Base-by-base conservation (phyloP, 2,797 vertebrate genomes). In the Neoniphon sammara region DNA sequence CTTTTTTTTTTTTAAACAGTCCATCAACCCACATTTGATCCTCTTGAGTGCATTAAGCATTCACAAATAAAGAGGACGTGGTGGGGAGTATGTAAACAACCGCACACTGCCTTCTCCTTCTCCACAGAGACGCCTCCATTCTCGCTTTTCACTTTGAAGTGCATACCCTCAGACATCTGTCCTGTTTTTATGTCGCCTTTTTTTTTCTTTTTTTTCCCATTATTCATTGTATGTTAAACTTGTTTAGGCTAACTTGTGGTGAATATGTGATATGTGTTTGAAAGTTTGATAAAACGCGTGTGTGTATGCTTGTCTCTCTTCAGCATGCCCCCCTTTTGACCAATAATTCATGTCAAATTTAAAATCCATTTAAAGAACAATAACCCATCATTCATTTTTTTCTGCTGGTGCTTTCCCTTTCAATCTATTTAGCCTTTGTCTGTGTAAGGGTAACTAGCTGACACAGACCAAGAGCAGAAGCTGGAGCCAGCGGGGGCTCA, bases 11-110 rank as follows among this genome's bases (percentile, higher is more conserved):
- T 64, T 36, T 74, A 46, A 83, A 80, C 80, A 90, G 75, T 87
- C 78, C 80, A 84, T 88, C 86, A 83, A 73, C 74, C 78, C 70
- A 78, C 36, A 73, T 82, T 82, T 82, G 77, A 76, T 87, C 71
- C 84, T 70, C 77, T 47, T 54, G 63, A 88, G 79, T 67, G 49
- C 79, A 87, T 85, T 85, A 87, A 78, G 74, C 80, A 73, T 87
- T 80, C 69, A 70, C 61, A 84, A 84, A 90, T 84, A 86, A 79
- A 83, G 49, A 70, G 18, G 66, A 85, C 1, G 18, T 75, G 55
- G 64, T 67, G 62, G 57, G 39, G 67, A 80, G 82, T 71, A 63
- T 63, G 84, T 72, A 80, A 82, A 87, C 75, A 87, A 66, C 39
- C 39, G 6, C 73, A 47, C 65, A n/a, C 66, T 36, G 69, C 59